Evolutionary conservation across 2,888 invertebrate genomes (phyloP).

Genomic region (Phalera bucephala): DNA sequence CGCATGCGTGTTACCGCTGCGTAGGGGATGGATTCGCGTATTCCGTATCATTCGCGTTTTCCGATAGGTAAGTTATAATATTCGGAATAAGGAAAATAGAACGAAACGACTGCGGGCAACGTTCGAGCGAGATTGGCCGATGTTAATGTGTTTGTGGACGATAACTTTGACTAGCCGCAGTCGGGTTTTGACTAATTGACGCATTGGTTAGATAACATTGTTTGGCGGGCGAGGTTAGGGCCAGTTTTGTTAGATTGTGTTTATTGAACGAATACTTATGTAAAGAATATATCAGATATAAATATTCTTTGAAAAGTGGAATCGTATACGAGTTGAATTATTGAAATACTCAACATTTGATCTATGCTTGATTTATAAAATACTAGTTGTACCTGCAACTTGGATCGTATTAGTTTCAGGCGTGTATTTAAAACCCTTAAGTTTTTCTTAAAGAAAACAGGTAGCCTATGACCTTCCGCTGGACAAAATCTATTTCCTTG

Average conservation of each 20-base stretch:
- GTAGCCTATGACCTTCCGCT: no score
- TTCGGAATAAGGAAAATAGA: conserved; percentile 31
- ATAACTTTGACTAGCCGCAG: not conserved
- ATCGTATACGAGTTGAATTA: no score
- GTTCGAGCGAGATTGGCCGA: conserved; percentile 3
- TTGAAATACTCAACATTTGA: no score
- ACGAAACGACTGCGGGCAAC: conserved; percentile 6
- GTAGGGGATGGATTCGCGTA: conserved; percentile 39
- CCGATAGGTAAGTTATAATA: conserved; percentile 59
- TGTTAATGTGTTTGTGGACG: conserved; percentile 6
- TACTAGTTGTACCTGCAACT: no score
- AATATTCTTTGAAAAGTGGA: no score
- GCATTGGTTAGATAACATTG: not conserved
- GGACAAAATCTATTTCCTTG: no score
- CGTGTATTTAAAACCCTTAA: no score
- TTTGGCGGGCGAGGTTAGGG: not conserved
- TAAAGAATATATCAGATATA: no score
- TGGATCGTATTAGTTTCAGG: no score
- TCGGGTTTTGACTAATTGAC: conserved; percentile 1
- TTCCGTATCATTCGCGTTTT: conserved; percentile 40
- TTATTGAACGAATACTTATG: conserved; percentile 1
- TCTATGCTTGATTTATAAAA: no score
- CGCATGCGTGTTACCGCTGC: conserved; percentile 58
- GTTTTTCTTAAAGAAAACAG: no score
- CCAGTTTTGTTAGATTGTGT: not conserved